Evolutionary conservation across 1,140 invertebrate genomes (phyloP).

Genomic region (Pectinophora gossypiella): DNA sequence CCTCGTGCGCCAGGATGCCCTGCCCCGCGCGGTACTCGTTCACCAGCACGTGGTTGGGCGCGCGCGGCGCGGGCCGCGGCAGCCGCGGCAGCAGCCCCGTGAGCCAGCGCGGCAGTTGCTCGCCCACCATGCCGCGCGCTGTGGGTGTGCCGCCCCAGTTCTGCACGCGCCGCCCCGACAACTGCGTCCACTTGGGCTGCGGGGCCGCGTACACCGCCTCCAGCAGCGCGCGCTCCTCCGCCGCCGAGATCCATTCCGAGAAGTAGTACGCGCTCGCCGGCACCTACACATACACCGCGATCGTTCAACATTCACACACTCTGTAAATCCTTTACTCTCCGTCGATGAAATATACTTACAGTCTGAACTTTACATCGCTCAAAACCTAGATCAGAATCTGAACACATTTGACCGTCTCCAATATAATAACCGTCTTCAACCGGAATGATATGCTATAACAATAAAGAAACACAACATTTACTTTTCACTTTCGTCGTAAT

Average conservation of each 20-base stretch:
- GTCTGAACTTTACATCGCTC: background rate
- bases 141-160: slow-evolving; percentile 98
- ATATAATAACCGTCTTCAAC: no score
- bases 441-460: no score
- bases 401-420: no score
- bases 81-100: slow-evolving; percentile 84
- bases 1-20: slow-evolving; percentile 96
- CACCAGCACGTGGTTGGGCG: slow-evolving; percentile 96
- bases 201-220: slow-evolving; percentile 86
- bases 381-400: no score
- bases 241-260: slow-evolving; percentile 90
- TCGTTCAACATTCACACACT: no score
- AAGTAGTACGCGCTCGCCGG: slow-evolving; percentile 86
- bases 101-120: slow-evolving; percentile 92
- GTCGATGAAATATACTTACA: background rate
- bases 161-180: slow-evolving; percentile 93
- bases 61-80: slow-evolving; percentile 84
- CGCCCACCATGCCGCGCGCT: slow-evolving; percentile 95
- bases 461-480: no score
- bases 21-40: slow-evolving; percentile 97
- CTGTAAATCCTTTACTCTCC: no score
- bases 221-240: slow-evolving; percentile 87
- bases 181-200: slow-evolving; percentile 96
- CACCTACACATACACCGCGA: no score
- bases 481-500: no score